A percentile compares a stretch with the other conserved stretches of the same genome.
Conservation (phyloP, 2,113 vertebrate genomes). For the Rhea pennata region DNA sequence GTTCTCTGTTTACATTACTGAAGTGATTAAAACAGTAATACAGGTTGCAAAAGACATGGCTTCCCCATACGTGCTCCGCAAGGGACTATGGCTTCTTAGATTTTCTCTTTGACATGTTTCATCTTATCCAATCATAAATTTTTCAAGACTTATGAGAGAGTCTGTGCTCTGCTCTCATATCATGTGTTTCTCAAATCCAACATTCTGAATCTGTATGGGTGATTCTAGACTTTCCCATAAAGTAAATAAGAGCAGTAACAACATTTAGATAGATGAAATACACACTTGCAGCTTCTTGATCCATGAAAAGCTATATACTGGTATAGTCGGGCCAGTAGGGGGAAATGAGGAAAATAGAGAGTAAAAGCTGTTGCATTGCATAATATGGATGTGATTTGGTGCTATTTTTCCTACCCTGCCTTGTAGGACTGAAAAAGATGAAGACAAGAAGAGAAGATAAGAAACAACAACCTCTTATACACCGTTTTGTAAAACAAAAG, state of each 20-base stretch:
- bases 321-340: accelerated
- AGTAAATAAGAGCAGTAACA: not conserved
- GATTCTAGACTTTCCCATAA: not conserved
- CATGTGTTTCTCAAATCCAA: not conserved
- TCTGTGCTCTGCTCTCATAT: not conserved
- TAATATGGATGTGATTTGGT: not conserved
- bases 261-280: not conserved
- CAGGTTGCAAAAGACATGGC: not conserved
- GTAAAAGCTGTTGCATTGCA: not conserved
- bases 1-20: not conserved
- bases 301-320: not conserved
- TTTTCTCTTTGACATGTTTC: not conserved
- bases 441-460: not conserved
- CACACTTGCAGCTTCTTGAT: not conserved
- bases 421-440: not conserved
- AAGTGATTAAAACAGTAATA: not conserved
- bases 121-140: not conserved
- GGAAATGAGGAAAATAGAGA: not conserved
- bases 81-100: not conserved
- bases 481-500: not conserved
- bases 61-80: not conserved
- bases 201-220: not conserved
- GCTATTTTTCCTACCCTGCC: not conserved
- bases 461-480: not conserved
- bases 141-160: not conserved